Evolutionary conservation across 2,888 invertebrate genomes (phyloP).

Genomic region (Euclidia mi): DNA sequence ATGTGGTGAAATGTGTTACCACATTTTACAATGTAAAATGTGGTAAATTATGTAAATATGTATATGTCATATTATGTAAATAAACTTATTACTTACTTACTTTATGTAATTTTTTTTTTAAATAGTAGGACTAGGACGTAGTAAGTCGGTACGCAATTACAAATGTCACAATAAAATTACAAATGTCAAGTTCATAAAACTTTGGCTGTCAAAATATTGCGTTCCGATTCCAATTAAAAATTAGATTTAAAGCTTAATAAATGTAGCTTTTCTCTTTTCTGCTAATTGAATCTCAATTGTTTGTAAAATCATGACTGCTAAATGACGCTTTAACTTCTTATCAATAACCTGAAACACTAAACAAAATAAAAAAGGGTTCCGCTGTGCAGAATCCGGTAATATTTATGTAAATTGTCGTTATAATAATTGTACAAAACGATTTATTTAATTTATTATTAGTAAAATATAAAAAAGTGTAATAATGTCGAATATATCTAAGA

Average conservation of each 20-base stretch:
- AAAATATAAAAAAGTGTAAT: slow-evolving; percentile 24
- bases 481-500: slow-evolving; percentile 90
- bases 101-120: too few relatives aligned
- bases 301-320: neutral
- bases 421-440: slow-evolving; percentile 38
- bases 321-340: neutral
- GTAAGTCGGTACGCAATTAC: too few relatives aligned
- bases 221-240: neutral
- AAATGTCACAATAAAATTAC: too few relatives aligned
- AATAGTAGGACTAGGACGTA: too few relatives aligned
- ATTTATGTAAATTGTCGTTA: slow-evolving; percentile 52
- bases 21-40: too few relatives aligned
- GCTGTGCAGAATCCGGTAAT: slow-evolving; percentile 38
- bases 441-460: slow-evolving; percentile 4
- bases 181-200: too few relatives aligned
- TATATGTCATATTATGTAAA: too few relatives aligned
- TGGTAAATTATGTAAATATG: too few relatives aligned
- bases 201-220: too few relatives aligned
- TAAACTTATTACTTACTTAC: too few relatives aligned
- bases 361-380: slow-evolving; percentile 38
- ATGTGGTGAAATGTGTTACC: too few relatives aligned
- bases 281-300: neutral
- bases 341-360: slow-evolving; percentile 32
- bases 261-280: slow-evolving; percentile 17
- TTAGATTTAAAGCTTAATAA: slow-evolving; percentile 4